A percentile compares a stretch with the other conserved stretches of the same genome.
phyloP scores from a whole-genome alignment of 2,797 vertebrate genomes.

The Sardinella longiceps region DNA sequence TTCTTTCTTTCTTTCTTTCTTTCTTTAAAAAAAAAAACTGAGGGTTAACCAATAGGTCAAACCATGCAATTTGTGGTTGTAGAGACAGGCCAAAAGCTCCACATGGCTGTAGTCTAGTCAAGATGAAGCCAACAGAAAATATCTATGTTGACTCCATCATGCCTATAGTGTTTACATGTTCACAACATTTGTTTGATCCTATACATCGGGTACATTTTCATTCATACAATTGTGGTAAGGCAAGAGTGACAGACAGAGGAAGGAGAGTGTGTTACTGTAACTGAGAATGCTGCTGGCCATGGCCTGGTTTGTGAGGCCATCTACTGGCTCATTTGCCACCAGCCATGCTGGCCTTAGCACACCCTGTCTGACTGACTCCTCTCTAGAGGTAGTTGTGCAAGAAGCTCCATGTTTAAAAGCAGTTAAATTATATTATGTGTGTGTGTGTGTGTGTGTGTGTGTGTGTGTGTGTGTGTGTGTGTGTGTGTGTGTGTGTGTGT shows the following conservation, averaged over 20 bases:
- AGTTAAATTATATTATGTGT: too few species aligned
- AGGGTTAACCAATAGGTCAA: background rate
- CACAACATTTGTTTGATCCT: background rate
- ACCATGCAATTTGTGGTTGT: background rate
- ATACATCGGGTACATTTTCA: too few species aligned
- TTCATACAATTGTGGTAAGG: too few species aligned
- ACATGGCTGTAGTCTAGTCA: background rate
- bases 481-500: background rate
- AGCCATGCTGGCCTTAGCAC: background rate
- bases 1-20: too few species aligned
- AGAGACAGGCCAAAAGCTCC: background rate
- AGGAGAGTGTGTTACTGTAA: background rate
- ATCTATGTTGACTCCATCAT: background rate
- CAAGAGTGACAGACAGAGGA: background rate
- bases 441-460: background rate
- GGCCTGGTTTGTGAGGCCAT: conserved; percentile 38
- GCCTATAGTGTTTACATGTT: background rate
- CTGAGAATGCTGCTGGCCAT: conserved; percentile 7
- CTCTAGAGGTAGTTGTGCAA: background rate
- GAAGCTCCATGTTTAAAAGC: background rate
- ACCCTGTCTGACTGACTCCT: too few species aligned
- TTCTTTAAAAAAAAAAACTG: too few species aligned
- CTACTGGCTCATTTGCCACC: conserved; percentile 35
- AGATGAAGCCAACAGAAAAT: too few species aligned
- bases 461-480: background rate